phyloP scores from a whole-genome alignment of 1,140 invertebrate species.

The Trichonephila clavata region DNA sequence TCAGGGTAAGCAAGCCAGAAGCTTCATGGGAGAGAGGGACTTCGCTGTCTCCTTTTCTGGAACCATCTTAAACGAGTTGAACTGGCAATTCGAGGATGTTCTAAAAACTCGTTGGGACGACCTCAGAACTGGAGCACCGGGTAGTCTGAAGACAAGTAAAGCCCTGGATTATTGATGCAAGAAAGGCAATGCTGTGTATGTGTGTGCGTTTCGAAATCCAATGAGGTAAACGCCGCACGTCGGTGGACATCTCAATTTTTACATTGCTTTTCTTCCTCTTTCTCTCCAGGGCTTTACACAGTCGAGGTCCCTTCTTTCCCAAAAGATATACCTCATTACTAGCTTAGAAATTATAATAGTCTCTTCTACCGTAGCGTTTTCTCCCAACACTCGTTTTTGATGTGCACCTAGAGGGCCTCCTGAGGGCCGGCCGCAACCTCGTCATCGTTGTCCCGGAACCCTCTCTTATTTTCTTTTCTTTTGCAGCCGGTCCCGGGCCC shows the following conservation, averaged over 20 bases:
- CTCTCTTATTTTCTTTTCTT: neutral
- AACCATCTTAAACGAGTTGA: neutral
- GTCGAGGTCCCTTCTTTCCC: conserved; percentile 53
- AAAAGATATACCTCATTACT: conserved; percentile 73
- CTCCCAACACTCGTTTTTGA: conserved; percentile 76
- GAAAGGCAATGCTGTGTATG: neutral
- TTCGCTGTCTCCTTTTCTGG: conserved; percentile 43
- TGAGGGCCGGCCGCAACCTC: conserved; percentile 65
- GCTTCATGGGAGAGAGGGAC: conserved; percentile 48
- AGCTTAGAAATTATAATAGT: conserved; percentile 71
- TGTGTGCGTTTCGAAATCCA: conserved; percentile 30
- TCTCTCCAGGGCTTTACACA: neutral
- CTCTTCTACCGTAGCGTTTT: conserved; percentile 77
- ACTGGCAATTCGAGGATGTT: conserved; percentile 17
- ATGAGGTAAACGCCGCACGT: conserved; percentile 18
- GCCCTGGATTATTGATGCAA: neutral
- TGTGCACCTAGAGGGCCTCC: conserved; percentile 74
- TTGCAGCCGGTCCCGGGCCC: conserved; percentile 48
- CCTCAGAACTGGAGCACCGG: conserved; percentile 8
- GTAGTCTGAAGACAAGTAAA: conserved; percentile 20
- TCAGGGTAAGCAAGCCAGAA: conserved; percentile 74
- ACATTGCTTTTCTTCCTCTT: neutral
- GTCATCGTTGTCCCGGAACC: neutral
- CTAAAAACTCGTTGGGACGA: neutral
- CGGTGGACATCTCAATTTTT: neutral